Evolutionary conservation across 2,113 vertebrate genomes (phyloP).

Genomic region (Circaetus cinerascens): DNA sequence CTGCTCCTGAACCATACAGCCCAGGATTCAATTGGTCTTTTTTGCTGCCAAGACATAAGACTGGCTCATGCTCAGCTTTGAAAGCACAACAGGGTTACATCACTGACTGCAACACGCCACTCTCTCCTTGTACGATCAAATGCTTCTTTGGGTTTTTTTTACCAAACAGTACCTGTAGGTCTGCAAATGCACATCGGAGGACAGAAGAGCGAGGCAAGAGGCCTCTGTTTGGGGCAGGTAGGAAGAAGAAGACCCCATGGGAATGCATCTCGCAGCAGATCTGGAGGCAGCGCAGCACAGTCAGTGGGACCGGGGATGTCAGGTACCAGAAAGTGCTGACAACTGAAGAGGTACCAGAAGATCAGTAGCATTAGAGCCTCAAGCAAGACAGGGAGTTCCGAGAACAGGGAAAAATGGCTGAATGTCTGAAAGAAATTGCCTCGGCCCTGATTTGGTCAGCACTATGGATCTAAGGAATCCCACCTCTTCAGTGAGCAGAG

Average conservation of each 20-base stretch:
- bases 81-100: not conserved
- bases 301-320: not conserved
- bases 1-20: not conserved
- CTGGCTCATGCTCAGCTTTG: not conserved
- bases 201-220: not conserved
- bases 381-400: not conserved
- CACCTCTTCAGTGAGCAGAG: not conserved
- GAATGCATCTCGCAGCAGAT: not conserved
- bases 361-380: not conserved
- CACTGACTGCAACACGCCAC: not conserved
- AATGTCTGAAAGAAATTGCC: not conserved
- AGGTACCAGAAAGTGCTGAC: not conserved
- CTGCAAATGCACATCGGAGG: not conserved
- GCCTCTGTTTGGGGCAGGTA: not conserved
- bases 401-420: not conserved
- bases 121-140: not conserved
- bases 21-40: not conserved
- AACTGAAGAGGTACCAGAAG: accelerated
- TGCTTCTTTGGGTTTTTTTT: not conserved
- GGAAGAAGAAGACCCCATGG: not conserved
- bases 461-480: not conserved
- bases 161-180: not conserved
- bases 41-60: not conserved
- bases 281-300: not conserved
- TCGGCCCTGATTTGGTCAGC: not conserved